Base-by-base conservation (phyloP, 2,888 invertebrate species). In the Platyscelio sp. region DNA sequence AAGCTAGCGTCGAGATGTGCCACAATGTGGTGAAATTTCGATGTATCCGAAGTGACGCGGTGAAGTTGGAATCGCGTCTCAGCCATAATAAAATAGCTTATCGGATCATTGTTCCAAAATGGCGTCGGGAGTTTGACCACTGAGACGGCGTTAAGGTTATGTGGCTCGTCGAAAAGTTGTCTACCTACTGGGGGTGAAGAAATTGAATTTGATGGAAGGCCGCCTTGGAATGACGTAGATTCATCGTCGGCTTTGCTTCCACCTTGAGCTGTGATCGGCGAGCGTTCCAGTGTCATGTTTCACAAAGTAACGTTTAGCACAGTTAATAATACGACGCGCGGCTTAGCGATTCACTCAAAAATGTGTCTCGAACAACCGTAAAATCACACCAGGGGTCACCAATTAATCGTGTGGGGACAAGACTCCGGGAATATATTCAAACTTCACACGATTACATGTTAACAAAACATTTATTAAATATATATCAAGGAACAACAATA, bases 81-180 rank as follows among this genome's bases (percentile, higher is more conserved):
- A 33, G 63, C 43, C 63, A 65, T 65, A 1, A 22, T 43, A n/a
- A 65, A 65, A 65, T 65, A 65, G 11, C 63, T 65, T 3, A 26
- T 26, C n/a, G 63, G 63, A n/a, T 65, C 43, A n/a, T 43, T 46
- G 15, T 13, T 40, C 63, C 63, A 65, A 26, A 65, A 65, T 2
- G 40, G 46, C 20, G 43, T 65, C 4, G 43, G 26, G 2, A 65
- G 43, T 15, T 65, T 65, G 15, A 65, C 63, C 7, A 65, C 24
- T 9, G 63, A 20, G 24, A 65, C 43, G 6, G 63, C 43, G 63
- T 65, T 46, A 43, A 65, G 15, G n/a, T n/a, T 43, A 43, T n/a
- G 9, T 43, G 15, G 15, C 43, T 6, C 43, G 43, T n/a, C 43
- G 15, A 9, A 43, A 3, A 15, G 43, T 15, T 15, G 43, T 15